Evolutionary conservation across 2,888 invertebrate species (phyloP).

Genomic region (Congeria kusceri): DNA sequence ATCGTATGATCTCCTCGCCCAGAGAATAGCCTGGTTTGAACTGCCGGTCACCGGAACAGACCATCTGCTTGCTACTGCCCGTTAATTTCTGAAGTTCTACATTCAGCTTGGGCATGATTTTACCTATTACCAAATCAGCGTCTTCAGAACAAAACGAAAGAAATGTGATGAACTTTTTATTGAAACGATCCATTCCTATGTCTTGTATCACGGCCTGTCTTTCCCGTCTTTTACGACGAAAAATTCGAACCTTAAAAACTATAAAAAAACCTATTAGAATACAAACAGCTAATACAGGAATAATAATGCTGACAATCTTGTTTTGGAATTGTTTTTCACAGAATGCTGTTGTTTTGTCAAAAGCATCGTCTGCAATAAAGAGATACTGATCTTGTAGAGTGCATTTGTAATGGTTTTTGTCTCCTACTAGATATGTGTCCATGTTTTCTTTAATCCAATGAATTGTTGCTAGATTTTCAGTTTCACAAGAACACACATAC

Average conservation of each 20-base stretch:
- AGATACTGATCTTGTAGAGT: too few species aligned
- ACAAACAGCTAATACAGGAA: not conserved
- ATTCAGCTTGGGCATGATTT: constrained; percentile 7
- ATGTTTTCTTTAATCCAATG: not conserved
- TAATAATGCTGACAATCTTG: not conserved
- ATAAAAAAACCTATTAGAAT: not conserved
- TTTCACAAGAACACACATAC: not conserved
- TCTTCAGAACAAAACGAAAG: constrained; percentile 17
- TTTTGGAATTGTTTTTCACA: not conserved
- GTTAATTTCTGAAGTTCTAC: not conserved
- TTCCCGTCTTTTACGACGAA: not conserved
- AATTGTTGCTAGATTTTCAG: not conserved
- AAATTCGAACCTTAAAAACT: not conserved
- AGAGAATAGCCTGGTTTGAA: constrained; percentile 13
- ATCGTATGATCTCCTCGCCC: constrained; percentile 10
- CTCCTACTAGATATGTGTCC: not conserved
- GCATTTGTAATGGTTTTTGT: not conserved
- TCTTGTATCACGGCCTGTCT: not conserved
- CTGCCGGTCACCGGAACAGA: constrained; percentile 2
- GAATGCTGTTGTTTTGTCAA: not conserved
- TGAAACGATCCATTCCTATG: constrained; percentile 6
- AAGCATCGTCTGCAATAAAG: not conserved
- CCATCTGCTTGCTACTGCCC: not conserved
- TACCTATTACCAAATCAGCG: not conserved
- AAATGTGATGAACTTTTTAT: constrained; percentile 9